Percentiles rank a stretch among this genome's conserved stretches.
Evolutionary conservation across 2,797 vertebrate genomes (phyloP).

Genomic region (Epinephelus malabaricus): DNA sequence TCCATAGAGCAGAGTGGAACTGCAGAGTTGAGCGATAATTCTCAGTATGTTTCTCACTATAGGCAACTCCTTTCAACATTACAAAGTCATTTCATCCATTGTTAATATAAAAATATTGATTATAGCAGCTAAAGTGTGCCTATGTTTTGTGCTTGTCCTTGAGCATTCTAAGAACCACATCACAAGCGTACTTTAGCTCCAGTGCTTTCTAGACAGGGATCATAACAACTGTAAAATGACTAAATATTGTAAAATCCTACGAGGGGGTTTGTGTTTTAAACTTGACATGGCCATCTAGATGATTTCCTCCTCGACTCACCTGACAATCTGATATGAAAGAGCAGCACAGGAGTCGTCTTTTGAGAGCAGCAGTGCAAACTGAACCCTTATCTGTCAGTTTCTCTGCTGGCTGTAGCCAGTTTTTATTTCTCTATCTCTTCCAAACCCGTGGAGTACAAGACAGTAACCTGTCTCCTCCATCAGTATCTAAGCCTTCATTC

Average conservation of each 20-base stretch:
- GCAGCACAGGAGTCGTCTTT: conserved; percentile 1
- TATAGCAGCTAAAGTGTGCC: no score
- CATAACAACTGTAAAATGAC: not conserved
- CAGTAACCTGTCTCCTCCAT: conserved; percentile 31
- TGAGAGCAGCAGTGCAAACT: conserved; percentile 19
- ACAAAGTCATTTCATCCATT: no score
- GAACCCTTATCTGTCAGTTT: conserved; percentile 37
- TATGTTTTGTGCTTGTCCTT: no score
- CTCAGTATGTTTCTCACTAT: no score
- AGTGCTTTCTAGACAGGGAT: not conserved
- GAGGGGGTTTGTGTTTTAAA: not conserved
- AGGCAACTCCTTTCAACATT: no score
- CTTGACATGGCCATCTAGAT: not conserved
- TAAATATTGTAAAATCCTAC: not conserved
- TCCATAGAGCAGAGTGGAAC: no score
- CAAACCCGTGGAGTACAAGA: not conserved
- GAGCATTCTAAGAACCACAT: not conserved
- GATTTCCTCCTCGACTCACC: conserved; percentile 1
- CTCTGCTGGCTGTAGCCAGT: not conserved
- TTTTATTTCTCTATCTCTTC: conserved; percentile 28
- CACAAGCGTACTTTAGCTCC: not conserved
- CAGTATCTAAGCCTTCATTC: conserved; percentile 27
- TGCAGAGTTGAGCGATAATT: no score
- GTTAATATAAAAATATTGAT: no score
- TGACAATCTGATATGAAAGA: conserved; percentile 20